Evolutionary conservation across 2,888 invertebrate genomes (phyloP).

Genomic region (Epinotia nisella): DNA sequence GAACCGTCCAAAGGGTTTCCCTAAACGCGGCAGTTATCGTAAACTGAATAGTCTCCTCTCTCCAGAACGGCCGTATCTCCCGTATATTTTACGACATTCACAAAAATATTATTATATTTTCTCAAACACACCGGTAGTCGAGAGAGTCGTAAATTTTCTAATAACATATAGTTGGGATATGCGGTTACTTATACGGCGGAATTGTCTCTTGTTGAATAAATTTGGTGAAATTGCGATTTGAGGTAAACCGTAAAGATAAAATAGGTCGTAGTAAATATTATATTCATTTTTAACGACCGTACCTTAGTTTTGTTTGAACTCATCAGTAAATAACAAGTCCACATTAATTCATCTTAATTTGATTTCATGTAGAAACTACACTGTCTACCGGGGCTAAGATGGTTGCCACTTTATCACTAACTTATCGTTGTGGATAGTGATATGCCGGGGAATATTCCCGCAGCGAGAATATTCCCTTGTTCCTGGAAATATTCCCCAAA

Average conservation of each 20-base stretch:
- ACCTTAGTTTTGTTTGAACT: no score
- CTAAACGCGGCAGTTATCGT: conserved; percentile 12
- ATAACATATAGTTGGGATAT: conserved; percentile 38
- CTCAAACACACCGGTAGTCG: conserved; percentile 24
- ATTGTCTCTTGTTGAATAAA: conserved; percentile 14
- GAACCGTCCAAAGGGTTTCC: not conserved
- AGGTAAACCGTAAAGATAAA: not conserved
- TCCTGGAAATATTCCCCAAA: no score
- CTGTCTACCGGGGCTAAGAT: no score
- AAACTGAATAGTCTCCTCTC: conserved; percentile 18
- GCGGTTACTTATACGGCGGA: conserved; percentile 10
- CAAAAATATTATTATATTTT: conserved; percentile 41
- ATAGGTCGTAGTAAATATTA: not conserved
- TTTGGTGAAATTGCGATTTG: not conserved
- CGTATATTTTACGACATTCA: conserved; percentile 34
- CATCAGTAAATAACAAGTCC: no score
- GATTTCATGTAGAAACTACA: no score
- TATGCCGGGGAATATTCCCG: no score
- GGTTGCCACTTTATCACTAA: no score
- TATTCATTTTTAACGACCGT: no score
- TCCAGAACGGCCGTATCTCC: conserved; percentile 2
- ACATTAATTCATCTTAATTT: no score
- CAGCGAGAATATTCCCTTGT: no score
- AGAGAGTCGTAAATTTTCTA: conserved; percentile 31
- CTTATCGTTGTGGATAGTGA: no score